Conservation (phyloP, 2,888 invertebrate genomes). For the Blastobasis adustella region DNA sequence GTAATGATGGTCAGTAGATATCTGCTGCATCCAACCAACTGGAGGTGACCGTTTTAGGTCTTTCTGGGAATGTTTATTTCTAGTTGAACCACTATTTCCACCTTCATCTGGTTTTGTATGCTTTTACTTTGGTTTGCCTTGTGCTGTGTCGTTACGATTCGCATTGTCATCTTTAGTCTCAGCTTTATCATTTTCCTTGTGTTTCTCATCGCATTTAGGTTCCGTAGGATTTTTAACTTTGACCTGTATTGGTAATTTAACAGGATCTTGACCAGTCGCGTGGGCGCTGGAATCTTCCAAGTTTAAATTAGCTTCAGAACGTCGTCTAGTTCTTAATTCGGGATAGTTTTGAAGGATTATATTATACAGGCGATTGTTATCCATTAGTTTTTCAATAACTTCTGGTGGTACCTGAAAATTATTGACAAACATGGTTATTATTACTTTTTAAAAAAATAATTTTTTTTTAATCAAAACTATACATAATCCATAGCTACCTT, state of each 20-base stretch:
- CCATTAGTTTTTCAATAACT: constrained; percentile 78
- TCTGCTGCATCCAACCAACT: constrained; percentile 56
- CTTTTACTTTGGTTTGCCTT: constrained; percentile 8
- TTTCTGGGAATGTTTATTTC: constrained; percentile 1
- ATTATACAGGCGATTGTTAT: constrained; percentile 78
- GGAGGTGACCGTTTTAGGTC: constrained; percentile 15
- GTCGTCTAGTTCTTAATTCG: constrained; percentile 74
- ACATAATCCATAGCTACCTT: constrained; percentile 55
- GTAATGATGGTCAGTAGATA: constrained; percentile 78
- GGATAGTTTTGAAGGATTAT: constrained; percentile 83
- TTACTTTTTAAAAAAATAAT: background rate
- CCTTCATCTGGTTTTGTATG: background rate
- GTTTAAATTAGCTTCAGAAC: constrained; percentile 74
- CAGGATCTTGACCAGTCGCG: constrained; percentile 31
- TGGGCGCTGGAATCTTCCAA: constrained; percentile 24
- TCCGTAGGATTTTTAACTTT: constrained; percentile 33
- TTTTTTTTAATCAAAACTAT: background rate
- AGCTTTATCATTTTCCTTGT: constrained; percentile 17
- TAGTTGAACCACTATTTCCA: constrained; percentile 11
- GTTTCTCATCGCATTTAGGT: constrained; percentile 12
- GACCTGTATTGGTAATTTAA: constrained; percentile 39
- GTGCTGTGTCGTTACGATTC: constrained; percentile 7
- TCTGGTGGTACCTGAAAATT: constrained; percentile 78
- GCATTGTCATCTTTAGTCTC: constrained; percentile 16
- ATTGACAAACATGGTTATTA: too few relatives aligned